These are phyloP conservation scores for Drosophila nigrodunni DNA, from an alignment of 1,140 invertebrate species.

Conservation along the genomic window DNA sequence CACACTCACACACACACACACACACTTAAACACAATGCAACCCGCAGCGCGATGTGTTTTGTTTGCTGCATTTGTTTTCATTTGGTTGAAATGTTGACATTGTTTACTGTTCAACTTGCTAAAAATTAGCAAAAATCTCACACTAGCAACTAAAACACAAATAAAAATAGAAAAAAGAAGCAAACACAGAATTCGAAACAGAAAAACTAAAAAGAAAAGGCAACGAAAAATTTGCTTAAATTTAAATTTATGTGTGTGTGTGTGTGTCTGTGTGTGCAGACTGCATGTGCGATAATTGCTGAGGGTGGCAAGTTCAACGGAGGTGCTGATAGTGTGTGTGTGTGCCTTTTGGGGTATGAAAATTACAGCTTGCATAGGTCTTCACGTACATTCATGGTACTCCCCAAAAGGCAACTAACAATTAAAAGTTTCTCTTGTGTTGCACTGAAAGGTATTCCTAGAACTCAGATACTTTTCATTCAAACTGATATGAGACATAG, in stretches of 20 bases:
- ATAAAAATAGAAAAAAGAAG: slow-evolving; percentile 29
- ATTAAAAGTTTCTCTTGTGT: background rate
- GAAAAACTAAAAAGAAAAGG: slow-evolving; percentile 14
- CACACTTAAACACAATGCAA: slow-evolving; percentile 2
- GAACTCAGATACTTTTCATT: slow-evolving; percentile 1
- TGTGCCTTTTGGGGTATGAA: slow-evolving; percentile 1
- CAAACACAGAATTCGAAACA: slow-evolving; percentile 11
- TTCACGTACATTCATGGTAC: slow-evolving; percentile 8
- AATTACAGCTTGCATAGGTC: slow-evolving; percentile 26
- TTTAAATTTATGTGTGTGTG: slow-evolving; percentile 47
- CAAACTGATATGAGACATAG: background rate
- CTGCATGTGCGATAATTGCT: slow-evolving; percentile 43
- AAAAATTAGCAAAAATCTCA: slow-evolving; percentile 78
- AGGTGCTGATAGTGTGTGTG: slow-evolving; percentile 35
- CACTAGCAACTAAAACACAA: slow-evolving; percentile 51
- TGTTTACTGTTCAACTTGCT: slow-evolving; percentile 80
- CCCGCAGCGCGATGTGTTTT: slow-evolving; percentile 53
- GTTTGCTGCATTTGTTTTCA: slow-evolving; percentile 79
- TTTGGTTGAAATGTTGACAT: slow-evolving; percentile 72
- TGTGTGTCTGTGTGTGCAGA: slow-evolving; percentile 5
- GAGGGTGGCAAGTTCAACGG: slow-evolving; percentile 20
- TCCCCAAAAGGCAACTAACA: slow-evolving; percentile 2
- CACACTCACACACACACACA: slow-evolving; percentile 5
- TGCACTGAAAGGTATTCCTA: slow-evolving; percentile 3
- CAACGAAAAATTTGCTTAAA: slow-evolving; percentile 41